Conservation (phyloP, 2,888 invertebrate species). For the Nycteola revayana region DNA sequence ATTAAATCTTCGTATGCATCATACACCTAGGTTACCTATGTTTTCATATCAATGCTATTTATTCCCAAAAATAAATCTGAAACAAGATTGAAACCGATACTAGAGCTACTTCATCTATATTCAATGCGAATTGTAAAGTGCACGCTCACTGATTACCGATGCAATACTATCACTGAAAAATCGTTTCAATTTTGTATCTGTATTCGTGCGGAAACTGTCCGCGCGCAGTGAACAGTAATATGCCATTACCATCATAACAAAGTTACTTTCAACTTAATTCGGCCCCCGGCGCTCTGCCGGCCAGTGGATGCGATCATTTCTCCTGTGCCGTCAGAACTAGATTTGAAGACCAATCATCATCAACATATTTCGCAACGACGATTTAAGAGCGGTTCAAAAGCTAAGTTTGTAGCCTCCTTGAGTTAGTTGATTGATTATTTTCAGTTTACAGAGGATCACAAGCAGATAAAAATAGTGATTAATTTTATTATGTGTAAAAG, state of each 20-base stretch:
- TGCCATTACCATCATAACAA: slow-evolving; percentile 73
- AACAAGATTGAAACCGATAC: slow-evolving; percentile 11
- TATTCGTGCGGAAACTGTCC: slow-evolving; percentile 61
- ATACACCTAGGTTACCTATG: too few species aligned
- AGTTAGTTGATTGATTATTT: too few species aligned
- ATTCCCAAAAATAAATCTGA: slow-evolving; percentile 5
- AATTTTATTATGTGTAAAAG: too few species aligned
- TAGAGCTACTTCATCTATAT: slow-evolving; percentile 25
- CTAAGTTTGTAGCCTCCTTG: too few species aligned
- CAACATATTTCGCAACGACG: too few species aligned
- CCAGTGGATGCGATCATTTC: slow-evolving; percentile 54
- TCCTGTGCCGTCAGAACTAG: too few species aligned
- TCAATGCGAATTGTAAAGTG: slow-evolving; percentile 44
- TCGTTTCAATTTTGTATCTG: slow-evolving; percentile 66
- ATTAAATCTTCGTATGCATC: too few species aligned
- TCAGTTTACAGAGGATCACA: too few species aligned
- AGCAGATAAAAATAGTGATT: too few species aligned
- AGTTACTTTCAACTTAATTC: slow-evolving; percentile 77
- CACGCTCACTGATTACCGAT: slow-evolving; percentile 50
- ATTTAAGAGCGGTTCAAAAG: too few species aligned
- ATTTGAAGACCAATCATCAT: too few species aligned
- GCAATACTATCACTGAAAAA: slow-evolving; percentile 70
- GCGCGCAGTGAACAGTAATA: slow-evolving; percentile 63
- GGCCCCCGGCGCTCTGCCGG: slow-evolving; percentile 55
- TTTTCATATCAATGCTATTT: too few species aligned